Evolutionary conservation across 2,888 invertebrate species (phyloP).

Genomic region (Parelbella ahira): DNA sequence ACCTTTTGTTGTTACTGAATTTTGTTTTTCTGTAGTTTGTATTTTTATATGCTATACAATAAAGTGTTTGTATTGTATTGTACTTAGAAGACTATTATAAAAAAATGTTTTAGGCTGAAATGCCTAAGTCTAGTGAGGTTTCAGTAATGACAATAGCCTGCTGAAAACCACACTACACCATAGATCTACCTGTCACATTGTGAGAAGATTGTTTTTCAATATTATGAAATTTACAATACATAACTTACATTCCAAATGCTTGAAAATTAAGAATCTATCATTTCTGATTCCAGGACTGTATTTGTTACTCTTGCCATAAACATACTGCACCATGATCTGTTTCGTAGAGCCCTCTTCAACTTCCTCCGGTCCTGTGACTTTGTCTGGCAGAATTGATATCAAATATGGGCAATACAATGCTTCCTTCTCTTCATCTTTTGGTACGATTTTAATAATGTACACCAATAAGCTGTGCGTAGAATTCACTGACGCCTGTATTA

Average conservation of each 20-base stretch:
- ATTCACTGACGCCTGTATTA: conserved; percentile 90
- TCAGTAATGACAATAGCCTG: too few relatives aligned
- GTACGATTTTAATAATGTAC: conserved; percentile 83
- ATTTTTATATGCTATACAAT: too few relatives aligned
- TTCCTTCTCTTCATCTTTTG: conserved; percentile 48
- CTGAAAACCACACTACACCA: too few relatives aligned
- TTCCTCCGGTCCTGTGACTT: conserved; percentile 51
- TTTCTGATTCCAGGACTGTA: conserved; percentile 73
- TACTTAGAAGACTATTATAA: too few relatives aligned
- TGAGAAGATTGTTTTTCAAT: too few relatives aligned
- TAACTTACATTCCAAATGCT: conserved; percentile 89
- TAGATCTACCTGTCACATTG: too few relatives aligned
- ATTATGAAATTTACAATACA: too few relatives aligned
- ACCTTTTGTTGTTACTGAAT: too few relatives aligned
- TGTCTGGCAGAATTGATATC: conserved; percentile 77
- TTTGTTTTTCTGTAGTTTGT: too few relatives aligned
- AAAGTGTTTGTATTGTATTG: too few relatives aligned
- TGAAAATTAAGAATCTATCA: conserved; percentile 86
- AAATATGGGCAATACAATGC: conserved; percentile 83
- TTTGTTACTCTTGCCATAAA: conserved; percentile 82
- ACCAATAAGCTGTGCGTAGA: conserved; percentile 83
- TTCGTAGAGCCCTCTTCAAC: conserved; percentile 81
- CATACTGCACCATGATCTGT: conserved; percentile 90
- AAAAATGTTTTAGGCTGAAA: too few relatives aligned
- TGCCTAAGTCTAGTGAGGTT: too few relatives aligned